Base-by-base conservation (phyloP, 2,888 invertebrate genomes). In the Drosophila melanocephala region DNA sequence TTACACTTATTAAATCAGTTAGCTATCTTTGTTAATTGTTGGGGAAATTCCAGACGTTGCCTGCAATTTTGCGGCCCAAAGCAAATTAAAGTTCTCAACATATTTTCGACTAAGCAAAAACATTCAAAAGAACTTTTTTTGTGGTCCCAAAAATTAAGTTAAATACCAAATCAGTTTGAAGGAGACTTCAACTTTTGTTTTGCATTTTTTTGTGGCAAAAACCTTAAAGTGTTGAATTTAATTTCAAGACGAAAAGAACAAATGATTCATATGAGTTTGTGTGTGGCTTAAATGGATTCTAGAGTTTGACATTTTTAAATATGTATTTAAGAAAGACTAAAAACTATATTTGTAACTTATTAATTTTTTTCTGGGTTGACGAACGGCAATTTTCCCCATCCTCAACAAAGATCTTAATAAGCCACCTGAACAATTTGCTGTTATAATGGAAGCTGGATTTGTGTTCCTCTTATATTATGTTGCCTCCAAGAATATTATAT, bases 171-270 rank as follows among this genome's bases (percentile, higher is more conserved):
- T 28, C 9, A 19, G 28, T 37, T 39, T 39, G 2, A 19, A 55
- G 16, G 1, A 12, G 12, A 22, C 9, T 53, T 37, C 22, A 22
- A 35, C 16, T 10, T 26, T 28, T 3, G 4, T 5, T 42, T 14
- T 22, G 30, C 42, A 32, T 22, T 44, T 44, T 58, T 30, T 14
- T 58, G n/a, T 26, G 9, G 22, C 33, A 60, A 61, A 61, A 62
- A 59, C 37, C 39, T 26, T 19, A 16, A 56, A 56, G 42, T 59
- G 58, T 56, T 58, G 30, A 42, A 51, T 32, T 26, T 14, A 56
- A 60, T 63, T 28, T 44, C n/a, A 37, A 51, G 39, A 42, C 33
- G 14, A 53, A 42, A n/a, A 44, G 30, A n/a, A 28, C 14, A 66
- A 50, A 16, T 59, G 22, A 12, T 33, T 30, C 32, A 5, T 28